Evolutionary conservation across 1,140 invertebrate genomes (phyloP), one percentile per base, ranked within the genome.

Genomic region (Pomacea maculata): DNA sequence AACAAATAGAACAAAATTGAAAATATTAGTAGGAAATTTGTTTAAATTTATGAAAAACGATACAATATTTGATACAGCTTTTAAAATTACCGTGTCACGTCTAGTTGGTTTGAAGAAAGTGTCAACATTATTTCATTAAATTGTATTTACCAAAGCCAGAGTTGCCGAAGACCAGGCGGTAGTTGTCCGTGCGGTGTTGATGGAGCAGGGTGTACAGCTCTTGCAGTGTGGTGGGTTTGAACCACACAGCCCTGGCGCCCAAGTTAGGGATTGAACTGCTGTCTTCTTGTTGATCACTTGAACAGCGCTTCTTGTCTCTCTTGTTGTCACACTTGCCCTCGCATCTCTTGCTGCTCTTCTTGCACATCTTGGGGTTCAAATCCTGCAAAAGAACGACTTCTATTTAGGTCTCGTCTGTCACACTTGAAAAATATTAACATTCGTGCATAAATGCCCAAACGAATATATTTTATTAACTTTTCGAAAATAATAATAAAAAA

Each of bases 151-250:
- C 88, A 75, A 61, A 86, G 15, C 84, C 87, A n/a, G 87, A 84
- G 45, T 83, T 83, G 21, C 87, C 86, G 82, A 85, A 86, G n/a
- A 86, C 84, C 10, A 88, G 81, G 71, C 83, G 84, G 67, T 83
- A 78, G 72, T 82, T 83, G 25, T 83, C 84, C 8, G 81, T 83
- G 21, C 83, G 78, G 71, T 85, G 81, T n/a, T 85, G 81, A 19
- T 83, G 73, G 6, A 88, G 75, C 21, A 86, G 70, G 34, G 80
- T 77, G 75, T 84, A 85, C 57, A 89, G 80, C 70, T 87, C 82
- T 34, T 80, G 54, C 55, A 83, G 67, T 5, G 80, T 86, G 15
- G 85, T 85, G 12, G 87, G 87, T 80, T 82, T 83, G 67, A 84
- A 84, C 86, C 87, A 88, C 80, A 86, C 83, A 67, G 83, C 80